Percentiles rank a stretch among this genome's conserved stretches.
Conservation (phyloP, 2,113 vertebrate species). For the Brevimyrus niger region DNA sequence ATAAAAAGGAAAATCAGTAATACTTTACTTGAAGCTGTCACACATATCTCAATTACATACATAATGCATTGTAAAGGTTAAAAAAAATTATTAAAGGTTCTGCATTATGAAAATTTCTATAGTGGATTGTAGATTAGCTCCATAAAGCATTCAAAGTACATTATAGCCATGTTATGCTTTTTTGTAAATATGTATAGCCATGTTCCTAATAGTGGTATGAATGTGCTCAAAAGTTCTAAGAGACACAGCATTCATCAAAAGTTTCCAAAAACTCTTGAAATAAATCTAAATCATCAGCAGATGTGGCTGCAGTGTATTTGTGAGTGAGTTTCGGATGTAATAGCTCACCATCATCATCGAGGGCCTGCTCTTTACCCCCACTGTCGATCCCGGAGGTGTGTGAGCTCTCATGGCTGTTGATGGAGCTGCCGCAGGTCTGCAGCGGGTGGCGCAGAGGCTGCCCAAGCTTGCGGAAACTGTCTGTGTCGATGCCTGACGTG, state of each 20-base stretch:
- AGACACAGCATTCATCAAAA: neutral
- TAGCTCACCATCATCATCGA: conserved; percentile 83
- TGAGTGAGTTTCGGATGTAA: neutral
- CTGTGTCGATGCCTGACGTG: conserved; percentile 88
- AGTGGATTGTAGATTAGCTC: neutral
- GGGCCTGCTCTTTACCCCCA: conserved; percentile 80
- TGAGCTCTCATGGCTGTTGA: conserved; percentile 88
- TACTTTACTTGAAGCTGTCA: neutral
- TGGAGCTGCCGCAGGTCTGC: conserved; percentile 85
- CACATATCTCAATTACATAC: neutral
- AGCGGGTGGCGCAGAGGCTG: conserved; percentile 68
- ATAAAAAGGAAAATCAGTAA: neutral
- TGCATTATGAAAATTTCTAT: neutral
- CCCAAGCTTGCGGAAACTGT: conserved; percentile 63
- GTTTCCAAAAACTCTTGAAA: neutral
- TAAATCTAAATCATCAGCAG: neutral
- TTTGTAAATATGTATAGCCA: neutral
- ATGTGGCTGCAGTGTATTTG: neutral
- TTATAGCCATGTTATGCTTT: neutral
- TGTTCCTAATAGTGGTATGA: neutral
- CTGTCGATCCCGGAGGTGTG: conserved; percentile 93
- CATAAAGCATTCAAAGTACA: neutral
- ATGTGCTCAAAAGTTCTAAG: neutral
- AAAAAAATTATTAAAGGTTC: neutral
- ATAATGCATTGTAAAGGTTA: neutral